Base-by-base conservation (phyloP, 2,888 invertebrate genomes). In the Ophion ventricosus region DNA sequence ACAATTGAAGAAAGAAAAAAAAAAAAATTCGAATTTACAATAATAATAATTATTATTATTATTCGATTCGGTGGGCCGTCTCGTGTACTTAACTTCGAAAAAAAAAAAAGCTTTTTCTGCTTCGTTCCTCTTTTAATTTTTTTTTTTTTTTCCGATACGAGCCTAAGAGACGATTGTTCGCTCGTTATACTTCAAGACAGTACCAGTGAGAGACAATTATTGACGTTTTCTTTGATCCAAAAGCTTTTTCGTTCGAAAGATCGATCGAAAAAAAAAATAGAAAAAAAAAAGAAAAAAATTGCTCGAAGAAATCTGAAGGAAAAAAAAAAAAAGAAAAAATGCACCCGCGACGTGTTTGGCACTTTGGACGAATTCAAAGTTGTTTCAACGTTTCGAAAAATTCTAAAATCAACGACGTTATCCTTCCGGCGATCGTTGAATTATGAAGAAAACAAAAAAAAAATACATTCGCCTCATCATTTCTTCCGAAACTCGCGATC, bases 131-230 rank as follows among this genome's bases (percentile, higher is more conserved):
- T 14, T 43, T 43, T 14, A 14, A 10, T 10, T 43, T 14, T 7
- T 14, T 14, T 43, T 43, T 43, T 14, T 11, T 43, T 7, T 1
- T 1, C 43, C 43, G 14, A 14, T 14, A 43, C 14, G 82, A 78
- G 78, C 78, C 63, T 74, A 29, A 81, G 29, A 49, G 49, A 76
- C 80, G 72, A 80, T 76, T 66, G 59, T 63, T 72, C 59, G 64
- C 61, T 70, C n/a, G 40, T 73, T 73, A 23, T 80, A 35, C 35
- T 35, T 80, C 74, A 88, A 88, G 88, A 90, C 89, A 88, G 84
- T 82, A 81, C 87, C 89, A 91, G 89, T n/a, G n/a, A 90, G 89
- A 91, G 89, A 90, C 57, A 89, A 88, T 86, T 88, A 87, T 84
- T 88, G 29, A 75, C 43, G n/a, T 66, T 74, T 69, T 87, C 82